Evolutionary conservation across 2,113 vertebrate species (phyloP), one percentile per base, ranked within the genome.

Genomic region (Syrmaticus mikado): DNA sequence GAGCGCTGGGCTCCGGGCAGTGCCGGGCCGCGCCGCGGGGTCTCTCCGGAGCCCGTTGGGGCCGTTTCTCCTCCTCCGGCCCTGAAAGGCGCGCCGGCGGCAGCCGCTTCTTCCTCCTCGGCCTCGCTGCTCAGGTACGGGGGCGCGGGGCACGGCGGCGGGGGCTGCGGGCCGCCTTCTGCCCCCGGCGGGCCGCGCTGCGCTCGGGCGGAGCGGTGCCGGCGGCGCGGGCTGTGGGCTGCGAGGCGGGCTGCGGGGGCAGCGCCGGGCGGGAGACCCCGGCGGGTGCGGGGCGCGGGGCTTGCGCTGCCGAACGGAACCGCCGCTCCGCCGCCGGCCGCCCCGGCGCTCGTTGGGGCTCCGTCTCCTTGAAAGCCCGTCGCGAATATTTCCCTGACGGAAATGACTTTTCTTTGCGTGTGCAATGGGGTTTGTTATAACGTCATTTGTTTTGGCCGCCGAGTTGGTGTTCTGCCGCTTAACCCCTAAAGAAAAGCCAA

Each of bases 91-190:
- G 25, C 25, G 61, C 80, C 66, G 70, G 58, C 65, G 60, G 81
- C 64, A 36, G 48, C 82, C 77, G 50, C 32, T 82, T 67, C 71
- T 77, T 67, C 43, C 65, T 65, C 34, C 30, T 45, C 60, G 89
- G 86, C 86, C 71, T 87, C 14, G 27, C n/a, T 8, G 58, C 45
- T 83, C 82, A 90, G 89, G 94, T 95, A 90, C 24, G 62, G 32
- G 30, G 67, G 32, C 28, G n/a, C 55, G 9, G 57, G 25, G 20
- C 55, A 8, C 13, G 30, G 41, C 50, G 45, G 34, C 50, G 16
- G 2, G 80, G 46, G 43, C 10, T 11, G 60, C 15, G 65, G 66
- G 60, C 27, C 17, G 60, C 5, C 25, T 24, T 52, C 50, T 52
- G 24, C 20, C 48, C 12, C 12, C 24, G 48, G 48, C 24, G 48